Base-by-base conservation (phyloP, 2,888 invertebrate genomes). In the Tetragnatha montana region DNA sequence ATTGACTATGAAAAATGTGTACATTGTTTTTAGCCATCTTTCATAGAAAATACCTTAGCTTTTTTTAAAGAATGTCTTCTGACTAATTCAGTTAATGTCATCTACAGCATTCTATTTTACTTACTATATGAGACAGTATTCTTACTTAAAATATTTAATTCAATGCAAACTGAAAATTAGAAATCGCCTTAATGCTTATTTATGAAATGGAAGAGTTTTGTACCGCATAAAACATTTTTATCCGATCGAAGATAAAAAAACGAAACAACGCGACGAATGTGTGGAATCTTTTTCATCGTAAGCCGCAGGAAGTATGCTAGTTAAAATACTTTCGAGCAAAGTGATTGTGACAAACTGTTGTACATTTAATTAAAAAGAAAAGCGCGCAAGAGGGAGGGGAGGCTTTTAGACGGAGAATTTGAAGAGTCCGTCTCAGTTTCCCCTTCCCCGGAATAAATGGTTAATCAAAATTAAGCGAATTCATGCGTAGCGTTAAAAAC, bases 401-500 rank as follows among this genome's bases (percentile, higher is more conserved):
- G 12, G 60, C 60, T 60, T 60, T 17, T 60, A 60, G 12, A 4
- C 12, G 60, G 60, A 17, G 60, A 60, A 60, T 60, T 60, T 60
- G 60, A 60, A 60, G 60, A 60, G 60, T 60, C 17, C 60, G 60
- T 60, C 60, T 12, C 60, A 60, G 12, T 60, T 51, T 22, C 21
- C 51, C 35, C 49, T 71, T 35, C 71, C 49, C 8, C 17, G 51
- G 73, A 82, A 82, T 51, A 74, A 82, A 68, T 73, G 50, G 73
- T 51, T 17, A 82, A 82, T 82, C 82, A 73, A 82, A 82, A 74
- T 70, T 82, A 71, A 70, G n/a, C 60, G 51, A 82, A 74, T 73
- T 82, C 82, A 82, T 4, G 82, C 51, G 73, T 74, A 73, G 70
- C 74, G 35, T 50, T 82, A 82, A 82, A 60, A 82, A 82, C 82